Evolutionary conservation across 2,888 invertebrate genomes (phyloP).

Genomic region (Eristalis pertinax): DNA sequence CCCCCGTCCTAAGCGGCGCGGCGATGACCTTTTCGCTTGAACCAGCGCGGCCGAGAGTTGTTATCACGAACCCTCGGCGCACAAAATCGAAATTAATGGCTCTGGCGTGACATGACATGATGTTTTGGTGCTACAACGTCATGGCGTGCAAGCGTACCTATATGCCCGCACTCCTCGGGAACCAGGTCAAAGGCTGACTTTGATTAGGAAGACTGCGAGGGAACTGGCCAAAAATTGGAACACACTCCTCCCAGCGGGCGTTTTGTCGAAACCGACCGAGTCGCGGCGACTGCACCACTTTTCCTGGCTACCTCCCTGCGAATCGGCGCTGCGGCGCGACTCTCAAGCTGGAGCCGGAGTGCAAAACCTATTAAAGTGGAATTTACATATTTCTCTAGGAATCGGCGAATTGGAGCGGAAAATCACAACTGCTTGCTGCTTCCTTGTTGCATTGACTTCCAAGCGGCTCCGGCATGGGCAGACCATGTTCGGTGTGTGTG

Average conservation of each 20-base stretch:
- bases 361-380: conserved; percentile 60
- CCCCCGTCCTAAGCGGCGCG: background rate
- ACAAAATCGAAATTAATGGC: conserved; percentile 46
- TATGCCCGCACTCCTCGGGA: background rate
- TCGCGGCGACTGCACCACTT: background rate
- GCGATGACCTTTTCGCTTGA: conserved; percentile 46
- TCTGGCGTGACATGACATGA: conserved; percentile 62
- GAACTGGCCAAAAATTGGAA: conserved; percentile 32
- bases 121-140: conserved; percentile 35
- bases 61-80: background rate
- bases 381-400: conserved; percentile 67
- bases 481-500: conserved; percentile 21
- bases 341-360: background rate
- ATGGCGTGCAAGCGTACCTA: conserved; percentile 35
- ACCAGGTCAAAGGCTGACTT: conserved; percentile 59
- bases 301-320: conserved; percentile 13
- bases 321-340: conserved; percentile 23
- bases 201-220: conserved; percentile 46
- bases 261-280: background rate
- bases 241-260: conserved; percentile 27
- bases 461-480: conserved; percentile 8
- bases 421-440: conserved; percentile 67
- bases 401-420: conserved; percentile 69
- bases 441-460: conserved; percentile 65
- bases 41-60: background rate